Evolutionary conservation across 1,140 invertebrate species (phyloP), one percentile per base, ranked within the genome.

Genomic region (Tribolium madens): DNA sequence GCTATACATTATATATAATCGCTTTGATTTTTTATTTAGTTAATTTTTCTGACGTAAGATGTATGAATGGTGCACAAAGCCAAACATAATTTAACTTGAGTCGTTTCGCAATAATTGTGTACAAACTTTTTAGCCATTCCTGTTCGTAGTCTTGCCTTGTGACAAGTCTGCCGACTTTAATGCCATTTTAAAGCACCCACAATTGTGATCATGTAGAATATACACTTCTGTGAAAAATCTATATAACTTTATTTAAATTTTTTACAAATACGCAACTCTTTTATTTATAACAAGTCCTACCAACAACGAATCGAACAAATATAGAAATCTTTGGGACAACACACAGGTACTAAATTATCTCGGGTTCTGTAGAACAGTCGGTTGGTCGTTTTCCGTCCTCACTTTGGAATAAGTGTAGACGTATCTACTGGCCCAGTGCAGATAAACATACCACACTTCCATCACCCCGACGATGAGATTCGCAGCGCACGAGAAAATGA

Each of bases 341-440:
- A 60, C 9, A 26, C 53, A 60, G 53, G 53, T 60, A 60, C 53
- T 3, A 12, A 12, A 13, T 64, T 64, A 64, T 64, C 57, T 64
- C 1, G 26, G 26, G 26, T 72, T 72, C 6, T 4, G 36, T 13
- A 72, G 26, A 50, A 72, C 47, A n/a, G 70, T 72, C 15, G 70
- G 70, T 26, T 50, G 46, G 10, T 72, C 50, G 13, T 72, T 36
- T 12, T 72, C 70, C 1, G 70, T 72, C 21, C 70, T 17, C 1
- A 72, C 70, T 50, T 72, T 72, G 12, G 70, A 72, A 71, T 88
- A 88, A 5, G 82, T 81, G 53, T 86, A 85, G n/a, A 82, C 79
- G 68, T 86, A 85, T 10, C 85, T 82, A 71, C 84, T 86, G 9
- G 82, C 83, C 87, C 87, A 88, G 72, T 88, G 86, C 31, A 88